Conservation (phyloP, 2,113 vertebrate genomes). For the Panurus biarmicus region DNA sequence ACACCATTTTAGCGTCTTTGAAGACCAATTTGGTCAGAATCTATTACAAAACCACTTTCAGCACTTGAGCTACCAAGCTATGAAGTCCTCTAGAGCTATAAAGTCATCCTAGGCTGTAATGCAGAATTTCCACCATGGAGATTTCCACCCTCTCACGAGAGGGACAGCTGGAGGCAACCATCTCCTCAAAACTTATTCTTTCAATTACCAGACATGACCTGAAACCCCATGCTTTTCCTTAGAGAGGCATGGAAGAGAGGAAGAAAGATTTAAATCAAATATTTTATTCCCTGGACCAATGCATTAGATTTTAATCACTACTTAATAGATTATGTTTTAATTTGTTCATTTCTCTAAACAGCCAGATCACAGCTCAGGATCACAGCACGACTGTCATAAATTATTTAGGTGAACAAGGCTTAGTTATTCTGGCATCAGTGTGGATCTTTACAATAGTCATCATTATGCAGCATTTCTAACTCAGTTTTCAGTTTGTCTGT, state of each 20-base stretch:
- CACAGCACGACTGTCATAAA: not conserved
- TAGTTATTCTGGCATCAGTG: not conserved
- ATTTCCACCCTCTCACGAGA: not conserved
- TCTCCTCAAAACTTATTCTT: not conserved
- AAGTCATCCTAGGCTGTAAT: not conserved
- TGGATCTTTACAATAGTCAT: not conserved
- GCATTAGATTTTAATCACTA: not conserved
- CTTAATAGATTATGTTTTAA: not conserved
- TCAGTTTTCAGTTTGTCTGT: not conserved
- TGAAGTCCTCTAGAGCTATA: not conserved
- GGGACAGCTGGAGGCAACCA: not conserved
- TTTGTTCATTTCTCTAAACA: not conserved
- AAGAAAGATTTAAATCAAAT: not conserved
- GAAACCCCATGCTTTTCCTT: not conserved
- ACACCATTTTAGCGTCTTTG: conserved; percentile 18
- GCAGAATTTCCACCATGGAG: not conserved
- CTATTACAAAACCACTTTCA: not conserved
- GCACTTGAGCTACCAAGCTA: not conserved
- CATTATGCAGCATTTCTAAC: not conserved
- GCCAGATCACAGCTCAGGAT: not conserved
- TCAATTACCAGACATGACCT: not conserved
- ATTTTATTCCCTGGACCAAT: not conserved
- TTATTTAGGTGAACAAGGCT: not conserved
- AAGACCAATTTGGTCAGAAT: not conserved
- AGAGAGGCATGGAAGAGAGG: not conserved